A percentile compares a stretch with the other conserved stretches of the same genome.
These are phyloP conservation scores for Cerastis leucographa DNA, from an alignment of 2,888 invertebrate genomes.

Conservation along the genomic window DNA sequence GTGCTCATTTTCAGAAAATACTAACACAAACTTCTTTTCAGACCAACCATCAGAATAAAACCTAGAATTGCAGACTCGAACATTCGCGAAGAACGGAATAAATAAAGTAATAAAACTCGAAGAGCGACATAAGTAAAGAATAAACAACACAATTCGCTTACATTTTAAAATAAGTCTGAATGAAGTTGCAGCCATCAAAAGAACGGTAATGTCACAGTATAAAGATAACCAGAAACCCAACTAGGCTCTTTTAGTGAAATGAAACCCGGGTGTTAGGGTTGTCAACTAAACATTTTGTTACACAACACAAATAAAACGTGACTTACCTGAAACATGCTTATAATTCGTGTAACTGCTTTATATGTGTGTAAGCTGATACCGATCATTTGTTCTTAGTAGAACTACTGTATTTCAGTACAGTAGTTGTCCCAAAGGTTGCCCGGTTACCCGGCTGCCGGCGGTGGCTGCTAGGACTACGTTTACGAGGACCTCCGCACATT, in stretches of 20 bases:
- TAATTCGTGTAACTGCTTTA: not conserved
- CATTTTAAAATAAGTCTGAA: slow-evolving; percentile 55
- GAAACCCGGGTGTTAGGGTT: not conserved
- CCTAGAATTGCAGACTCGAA: slow-evolving; percentile 15
- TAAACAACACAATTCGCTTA: slow-evolving; percentile 57
- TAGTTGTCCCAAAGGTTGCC: slow-evolving; percentile 13
- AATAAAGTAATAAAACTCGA: slow-evolving; percentile 47
- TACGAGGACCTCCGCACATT: slow-evolving; percentile 58
- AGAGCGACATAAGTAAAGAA: slow-evolving; percentile 37
- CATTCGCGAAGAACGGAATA: slow-evolving; percentile 29
- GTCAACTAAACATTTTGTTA: not conserved
- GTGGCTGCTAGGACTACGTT: slow-evolving; percentile 39
- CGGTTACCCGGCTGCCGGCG: not conserved
- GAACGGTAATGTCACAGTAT: slow-evolving; percentile 19
- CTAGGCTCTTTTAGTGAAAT: not conserved
- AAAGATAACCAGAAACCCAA: not conserved
- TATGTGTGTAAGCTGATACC: not conserved
- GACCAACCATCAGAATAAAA: not conserved
- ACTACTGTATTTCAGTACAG: not conserved
- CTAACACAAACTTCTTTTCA: not conserved
- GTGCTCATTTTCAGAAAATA: not conserved
- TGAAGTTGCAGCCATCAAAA: slow-evolving; percentile 55
- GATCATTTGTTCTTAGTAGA: not conserved
- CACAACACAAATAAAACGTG: not conserved
- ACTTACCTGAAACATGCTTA: no score